These are phyloP conservation scores for Nycteola revayana DNA, from an alignment of 2,888 invertebrate genomes.

Conservation along the genomic window DNA sequence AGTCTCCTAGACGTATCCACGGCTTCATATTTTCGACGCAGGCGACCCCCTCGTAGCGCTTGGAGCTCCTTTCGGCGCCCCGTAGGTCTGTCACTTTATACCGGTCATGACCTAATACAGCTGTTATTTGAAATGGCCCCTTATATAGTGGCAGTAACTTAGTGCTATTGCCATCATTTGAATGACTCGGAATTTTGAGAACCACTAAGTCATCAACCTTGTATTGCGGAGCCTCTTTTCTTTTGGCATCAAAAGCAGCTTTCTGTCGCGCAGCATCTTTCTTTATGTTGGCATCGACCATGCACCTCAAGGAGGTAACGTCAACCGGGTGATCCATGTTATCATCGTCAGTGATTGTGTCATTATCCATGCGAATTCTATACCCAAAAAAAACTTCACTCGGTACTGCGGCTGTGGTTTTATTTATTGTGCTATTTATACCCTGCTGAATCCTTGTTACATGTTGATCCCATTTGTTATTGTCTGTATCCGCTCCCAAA, in stretches of 20 bases:
- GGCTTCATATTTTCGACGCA: slow-evolving; percentile 12
- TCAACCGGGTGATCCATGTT: not conserved
- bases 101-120: slow-evolving; percentile 24
- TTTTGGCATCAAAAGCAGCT: slow-evolving; percentile 15
- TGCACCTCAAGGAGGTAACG: slow-evolving; percentile 12
- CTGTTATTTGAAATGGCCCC: slow-evolving; percentile 27
- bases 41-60: slow-evolving; percentile 16
- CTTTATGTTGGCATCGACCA: slow-evolving; percentile 22
- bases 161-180: slow-evolving; percentile 29
- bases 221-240: slow-evolving; percentile 19
- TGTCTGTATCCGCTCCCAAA: slow-evolving; percentile 18
- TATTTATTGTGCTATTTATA: slow-evolving; percentile 15
- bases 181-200: slow-evolving; percentile 22
- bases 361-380: not conserved
- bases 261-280: slow-evolving; percentile 19
- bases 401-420: slow-evolving; percentile 1
- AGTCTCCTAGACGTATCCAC: no score
- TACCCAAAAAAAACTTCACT: slow-evolving; percentile 8
- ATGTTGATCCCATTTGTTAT: slow-evolving; percentile 23
- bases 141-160: slow-evolving; percentile 27
- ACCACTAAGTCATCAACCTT: slow-evolving; percentile 24
- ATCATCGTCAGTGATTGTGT: slow-evolving; percentile 1
- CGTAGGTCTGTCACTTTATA: slow-evolving; percentile 23
- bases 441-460: slow-evolving; percentile 27
- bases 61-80: slow-evolving; percentile 20